Percentiles rank a stretch among this genome's conserved stretches.
phyloP scores from a whole-genome alignment of 2,888 invertebrate species.

The Oscheius onirici region DNA sequence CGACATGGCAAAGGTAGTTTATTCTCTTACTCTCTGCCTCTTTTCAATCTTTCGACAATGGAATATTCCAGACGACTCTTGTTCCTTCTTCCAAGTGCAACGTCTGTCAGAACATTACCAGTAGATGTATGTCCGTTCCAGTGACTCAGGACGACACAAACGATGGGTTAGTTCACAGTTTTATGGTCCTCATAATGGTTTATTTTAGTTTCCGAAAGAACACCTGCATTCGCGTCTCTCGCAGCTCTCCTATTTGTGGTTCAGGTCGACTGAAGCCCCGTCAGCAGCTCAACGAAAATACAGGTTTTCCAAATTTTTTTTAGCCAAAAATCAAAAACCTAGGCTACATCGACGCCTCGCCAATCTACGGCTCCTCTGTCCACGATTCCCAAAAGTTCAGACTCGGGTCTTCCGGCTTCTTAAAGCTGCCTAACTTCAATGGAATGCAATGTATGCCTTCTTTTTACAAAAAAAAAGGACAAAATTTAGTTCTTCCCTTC shows the following conservation, averaged over 20 bases:
- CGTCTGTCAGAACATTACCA: slow-evolving; percentile 68
- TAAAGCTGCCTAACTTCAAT: slow-evolving; percentile 66
- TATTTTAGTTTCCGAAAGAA: slow-evolving; percentile 63
- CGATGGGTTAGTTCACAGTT: slow-evolving; percentile 30
- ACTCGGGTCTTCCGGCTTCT: slow-evolving; percentile 63
- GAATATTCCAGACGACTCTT: slow-evolving; percentile 58
- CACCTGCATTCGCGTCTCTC: slow-evolving; percentile 70
- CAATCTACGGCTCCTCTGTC: slow-evolving; percentile 86
- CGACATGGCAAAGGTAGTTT: slow-evolving; percentile 68
- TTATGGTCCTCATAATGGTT: too few relatives aligned
- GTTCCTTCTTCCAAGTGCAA: slow-evolving; percentile 68
- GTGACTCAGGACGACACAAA: slow-evolving; percentile 65
- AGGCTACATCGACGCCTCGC: slow-evolving; percentile 85
- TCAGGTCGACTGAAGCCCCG: slow-evolving; percentile 92
- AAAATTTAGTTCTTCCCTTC: slow-evolving; percentile 63
- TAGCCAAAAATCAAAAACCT: neutral
- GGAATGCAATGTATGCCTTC: slow-evolving; percentile 45
- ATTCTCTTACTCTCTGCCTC: neutral
- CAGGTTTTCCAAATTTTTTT: slow-evolving; percentile 76
- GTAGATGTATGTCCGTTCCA: slow-evolving; percentile 68
- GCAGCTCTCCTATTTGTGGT: slow-evolving; percentile 95
- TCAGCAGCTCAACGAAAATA: slow-evolving; percentile 82
- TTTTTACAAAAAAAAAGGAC: neutral
- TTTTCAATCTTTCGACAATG: too few relatives aligned
- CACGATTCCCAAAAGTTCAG: slow-evolving; percentile 69